Base-by-base conservation (phyloP, 2,113 vertebrate species). In the Apistogramma diplotaenia region DNA sequence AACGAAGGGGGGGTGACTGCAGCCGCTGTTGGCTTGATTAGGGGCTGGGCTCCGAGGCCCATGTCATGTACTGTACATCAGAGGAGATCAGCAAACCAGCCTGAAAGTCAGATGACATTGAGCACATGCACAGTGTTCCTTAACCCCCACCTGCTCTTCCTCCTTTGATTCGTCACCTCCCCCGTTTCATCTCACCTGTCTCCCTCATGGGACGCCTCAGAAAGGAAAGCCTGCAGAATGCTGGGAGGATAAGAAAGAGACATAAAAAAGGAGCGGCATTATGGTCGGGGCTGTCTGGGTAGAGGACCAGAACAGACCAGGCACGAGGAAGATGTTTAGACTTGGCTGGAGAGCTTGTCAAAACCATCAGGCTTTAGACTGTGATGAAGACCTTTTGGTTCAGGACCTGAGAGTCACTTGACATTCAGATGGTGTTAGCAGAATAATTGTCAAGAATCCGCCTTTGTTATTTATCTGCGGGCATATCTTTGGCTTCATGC, bases 41-140 rank as follows among this genome's bases (percentile, higher is more conserved):
- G 87, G 89, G 87, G 84, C 81, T 55, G 58, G 65, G 71, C 86
- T 83, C 91, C 77, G 84, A 84, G 86, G 85, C 78, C 76, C 74
- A 67, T 95, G 95, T 95, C 95, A 94, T 92, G 85, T 93, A 91
- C 89, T 89, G 94, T 95, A 94, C 87, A 94, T 95, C 95, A 95
- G 90, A 94, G 87, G 88, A 94, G 95, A 94, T 95, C 93, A 95
- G 91, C 91, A 87, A 91, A 60, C 91, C 91, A 92, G 87, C 90
- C 93, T 91, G 87, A 93, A 93, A 95, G 93, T 95, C 95, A 95
- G 93, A 94, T 95, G 95, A 94, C 92, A 93, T 78, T 46, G 29
- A 93, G 87, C 91, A 92, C 93, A 93, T 93, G 93, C 90, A 86
- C 87, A 73, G 61, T 19, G 13, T 71, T 76, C 55, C 80, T 51